Evolutionary conservation across 1,140 invertebrate species (phyloP).

Genomic region (Hycleus phaleratus): DNA sequence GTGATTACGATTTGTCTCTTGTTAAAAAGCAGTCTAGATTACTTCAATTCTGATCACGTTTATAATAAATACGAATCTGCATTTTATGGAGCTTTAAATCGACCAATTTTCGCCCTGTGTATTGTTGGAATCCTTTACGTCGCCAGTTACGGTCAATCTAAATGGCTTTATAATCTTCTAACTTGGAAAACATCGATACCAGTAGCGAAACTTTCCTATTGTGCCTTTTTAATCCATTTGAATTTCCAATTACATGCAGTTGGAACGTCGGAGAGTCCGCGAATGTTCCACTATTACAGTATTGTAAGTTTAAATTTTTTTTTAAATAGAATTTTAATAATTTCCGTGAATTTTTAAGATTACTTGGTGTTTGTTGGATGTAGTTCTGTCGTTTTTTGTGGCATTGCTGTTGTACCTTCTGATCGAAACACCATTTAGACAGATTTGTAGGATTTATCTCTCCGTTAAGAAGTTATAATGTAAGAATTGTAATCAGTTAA

Average conservation of each 20-base stretch:
- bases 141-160: slow-evolving; percentile 36
- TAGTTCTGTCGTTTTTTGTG: slow-evolving; percentile 37
- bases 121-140: slow-evolving; percentile 46
- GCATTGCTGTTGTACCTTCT: slow-evolving; percentile 42
- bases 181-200: slow-evolving; percentile 58
- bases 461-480: no score
- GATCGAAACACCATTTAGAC: slow-evolving; percentile 45
- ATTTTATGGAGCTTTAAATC: slow-evolving; percentile 49
- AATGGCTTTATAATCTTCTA: slow-evolving; percentile 26
- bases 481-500: no score
- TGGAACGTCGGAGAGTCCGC: slow-evolving; percentile 41
- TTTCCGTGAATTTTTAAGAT: slow-evolving; percentile 20
- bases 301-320: slow-evolving; percentile 36
- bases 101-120: slow-evolving; percentile 48
- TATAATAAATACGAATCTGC: slow-evolving; percentile 45
- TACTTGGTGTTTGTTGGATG: slow-evolving; percentile 34
- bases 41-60: no score
- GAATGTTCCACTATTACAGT: slow-evolving; percentile 36
- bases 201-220: slow-evolving; percentile 62
- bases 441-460: slow-evolving; percentile 30
- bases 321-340: no score
- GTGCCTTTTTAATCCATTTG: slow-evolving; percentile 57
- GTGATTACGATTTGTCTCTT: slow-evolving; percentile 35
- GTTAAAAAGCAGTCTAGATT: slow-evolving; percentile 27
- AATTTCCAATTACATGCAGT: slow-evolving; percentile 43